Percentiles rank a stretch among this genome's conserved stretches.
phyloP scores from a whole-genome alignment of 2,113 vertebrate genomes.

The Nansenia antarctica region DNA sequence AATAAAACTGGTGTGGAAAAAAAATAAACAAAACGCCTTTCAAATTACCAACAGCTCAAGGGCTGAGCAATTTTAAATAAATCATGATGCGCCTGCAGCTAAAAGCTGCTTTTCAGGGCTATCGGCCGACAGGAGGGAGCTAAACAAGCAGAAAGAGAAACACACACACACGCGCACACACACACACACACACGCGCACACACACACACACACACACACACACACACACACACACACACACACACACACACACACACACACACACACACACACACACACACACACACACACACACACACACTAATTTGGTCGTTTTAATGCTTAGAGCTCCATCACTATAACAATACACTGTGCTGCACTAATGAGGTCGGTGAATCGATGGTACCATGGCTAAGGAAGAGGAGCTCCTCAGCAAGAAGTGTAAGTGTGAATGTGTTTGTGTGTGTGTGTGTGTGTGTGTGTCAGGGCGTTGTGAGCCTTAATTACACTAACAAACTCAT shows the following conservation, averaged over 20 bases:
- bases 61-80: constrained; percentile 79
- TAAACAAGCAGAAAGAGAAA: constrained; percentile 46
- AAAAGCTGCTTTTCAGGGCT: constrained; percentile 73
- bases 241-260: constrained; percentile 20
- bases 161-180: constrained; percentile 21
- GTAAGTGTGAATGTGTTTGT: constrained; percentile 35
- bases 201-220: constrained; percentile 22
- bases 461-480: constrained; percentile 57
- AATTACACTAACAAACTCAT: constrained; percentile 79
- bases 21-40: constrained; percentile 73
- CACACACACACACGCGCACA: constrained; percentile 29
- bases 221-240: constrained; percentile 36
- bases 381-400: constrained; percentile 56
- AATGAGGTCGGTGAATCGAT: constrained; percentile 77
- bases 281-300: constrained; percentile 21
- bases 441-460: constrained; percentile 20
- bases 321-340: constrained; percentile 64
- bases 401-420: constrained; percentile 52
- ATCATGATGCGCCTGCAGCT: constrained; percentile 78
- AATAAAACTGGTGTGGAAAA: constrained; percentile 30
- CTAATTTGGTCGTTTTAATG: constrained; percentile 66
- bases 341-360: constrained; percentile 70
- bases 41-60: constrained; percentile 71
- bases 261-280: no score
- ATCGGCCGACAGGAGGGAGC: constrained; percentile 61